Conservation (phyloP, 2,797 vertebrate species). For the Coccyzus lansbergi region DNA sequence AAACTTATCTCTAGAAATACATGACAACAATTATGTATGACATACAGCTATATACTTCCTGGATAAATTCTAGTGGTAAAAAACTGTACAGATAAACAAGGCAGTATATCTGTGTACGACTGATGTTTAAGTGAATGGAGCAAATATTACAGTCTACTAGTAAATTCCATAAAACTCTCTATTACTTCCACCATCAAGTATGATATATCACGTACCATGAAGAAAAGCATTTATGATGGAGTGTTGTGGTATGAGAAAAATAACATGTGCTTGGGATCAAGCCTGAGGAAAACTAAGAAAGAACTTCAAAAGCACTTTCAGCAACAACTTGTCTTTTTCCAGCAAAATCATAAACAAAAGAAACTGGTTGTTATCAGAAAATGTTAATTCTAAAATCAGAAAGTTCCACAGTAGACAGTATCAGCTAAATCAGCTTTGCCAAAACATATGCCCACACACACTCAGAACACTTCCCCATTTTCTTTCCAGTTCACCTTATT, state of each 20-base stretch:
- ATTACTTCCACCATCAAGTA: not conserved
- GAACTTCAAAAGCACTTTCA: not conserved
- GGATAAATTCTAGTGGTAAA: conserved; percentile 7
- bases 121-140: conserved; percentile 1
- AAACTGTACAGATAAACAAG: conserved; percentile 23
- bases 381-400: not conserved
- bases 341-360: not conserved
- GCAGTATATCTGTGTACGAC: conserved; percentile 38
- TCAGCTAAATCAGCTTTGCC: not conserved
- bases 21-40: conserved; percentile 14
- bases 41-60: conserved; percentile 9
- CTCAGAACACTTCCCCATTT: not conserved
- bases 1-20: conserved; percentile 35
- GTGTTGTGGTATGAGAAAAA: not conserved
- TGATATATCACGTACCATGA: not conserved
- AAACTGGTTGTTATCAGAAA: not conserved
- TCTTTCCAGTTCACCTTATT: not conserved
- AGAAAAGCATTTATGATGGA: not conserved
- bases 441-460: not conserved
- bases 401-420: not conserved
- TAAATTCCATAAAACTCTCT: conserved; percentile 13
- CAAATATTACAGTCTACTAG: conserved; percentile 7
- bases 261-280: not conserved
- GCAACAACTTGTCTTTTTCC: not conserved
- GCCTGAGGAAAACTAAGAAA: not conserved